phyloP scores from a whole-genome alignment of 2,797 vertebrate species.

The Siniperca obscura region DNA sequence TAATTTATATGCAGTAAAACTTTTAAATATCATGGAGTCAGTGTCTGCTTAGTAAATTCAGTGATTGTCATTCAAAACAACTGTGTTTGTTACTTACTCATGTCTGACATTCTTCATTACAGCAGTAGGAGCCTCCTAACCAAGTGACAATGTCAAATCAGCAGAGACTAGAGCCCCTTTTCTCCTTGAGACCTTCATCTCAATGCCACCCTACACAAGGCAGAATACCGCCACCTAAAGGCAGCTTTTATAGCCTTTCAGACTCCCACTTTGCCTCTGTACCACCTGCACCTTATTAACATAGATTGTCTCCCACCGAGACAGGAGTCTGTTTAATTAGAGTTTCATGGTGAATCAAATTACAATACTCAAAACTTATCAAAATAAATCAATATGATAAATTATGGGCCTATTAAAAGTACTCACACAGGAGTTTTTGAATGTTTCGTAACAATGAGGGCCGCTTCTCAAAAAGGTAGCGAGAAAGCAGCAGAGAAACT shows the following conservation, averaged over 20 bases:
- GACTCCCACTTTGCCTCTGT: constrained; percentile 35
- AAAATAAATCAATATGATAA: constrained; percentile 64
- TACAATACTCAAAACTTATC: constrained; percentile 52
- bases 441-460: constrained; percentile 44
- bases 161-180: constrained; percentile 55
- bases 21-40: constrained; percentile 11
- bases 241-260: constrained; percentile 67
- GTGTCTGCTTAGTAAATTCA: constrained; percentile 27
- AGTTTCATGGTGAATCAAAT: constrained; percentile 57
- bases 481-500: constrained; percentile 25
- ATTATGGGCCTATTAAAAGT: constrained; percentile 48
- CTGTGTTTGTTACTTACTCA: constrained; percentile 11
- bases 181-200: constrained; percentile 55
- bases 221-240: constrained; percentile 87
- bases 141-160: constrained; percentile 56
- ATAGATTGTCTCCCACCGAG: constrained; percentile 39
- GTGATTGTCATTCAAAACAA: constrained; percentile 31
- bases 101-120: constrained; percentile 44
- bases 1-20: constrained; percentile 1
- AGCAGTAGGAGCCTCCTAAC: constrained; percentile 21
- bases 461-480: constrained; percentile 10
- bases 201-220: constrained; percentile 61
- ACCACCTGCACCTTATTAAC: constrained; percentile 61
- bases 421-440: constrained; percentile 39
- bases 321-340: constrained; percentile 54